phyloP scores from a whole-genome alignment of 2,797 vertebrate species.

The Neosilurus hyrtlii region DNA sequence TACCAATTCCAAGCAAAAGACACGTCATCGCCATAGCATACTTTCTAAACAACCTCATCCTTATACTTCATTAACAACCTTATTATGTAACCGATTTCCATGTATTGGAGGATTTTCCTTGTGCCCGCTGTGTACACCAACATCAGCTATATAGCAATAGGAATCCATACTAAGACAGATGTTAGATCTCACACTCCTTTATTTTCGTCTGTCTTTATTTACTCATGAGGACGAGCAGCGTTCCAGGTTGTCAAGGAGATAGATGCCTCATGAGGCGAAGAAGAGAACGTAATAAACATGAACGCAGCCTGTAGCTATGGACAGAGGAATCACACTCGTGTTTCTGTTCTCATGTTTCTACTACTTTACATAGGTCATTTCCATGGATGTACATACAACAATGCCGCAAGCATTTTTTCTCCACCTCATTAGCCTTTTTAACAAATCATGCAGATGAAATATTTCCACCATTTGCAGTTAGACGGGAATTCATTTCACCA shows the following conservation, averaged over 20 bases:
- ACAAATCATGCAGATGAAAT: not conserved
- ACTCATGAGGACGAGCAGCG: constrained; percentile 26
- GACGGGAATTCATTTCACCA: not conserved
- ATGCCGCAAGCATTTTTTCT: not conserved
- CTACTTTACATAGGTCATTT: constrained; percentile 1
- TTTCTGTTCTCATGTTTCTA: not conserved
- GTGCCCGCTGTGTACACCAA: constrained; percentile 11
- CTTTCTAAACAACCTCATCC: not conserved
- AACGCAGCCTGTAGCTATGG: not conserved
- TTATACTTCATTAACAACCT: no score
- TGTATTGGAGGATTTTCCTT: not conserved
- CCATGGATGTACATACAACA: not conserved
- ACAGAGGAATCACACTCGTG: not conserved
- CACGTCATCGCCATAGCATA: not conserved
- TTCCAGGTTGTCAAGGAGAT: constrained; percentile 48
- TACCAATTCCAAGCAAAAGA: not conserved
- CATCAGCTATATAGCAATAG: constrained; percentile 18
- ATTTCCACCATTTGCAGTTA: not conserved
- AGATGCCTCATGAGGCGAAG: constrained; percentile 21
- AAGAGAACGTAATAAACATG: constrained; percentile 10
- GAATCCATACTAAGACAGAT: constrained; percentile 39
- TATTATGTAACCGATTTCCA: not conserved
- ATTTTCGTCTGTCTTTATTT: constrained; percentile 22
- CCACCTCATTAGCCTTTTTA: not conserved
- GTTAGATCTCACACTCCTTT: constrained; percentile 26